Evolutionary conservation across 2,888 invertebrate species (phyloP).

Genomic region (Rhopalosiphum nymphaeae): DNA sequence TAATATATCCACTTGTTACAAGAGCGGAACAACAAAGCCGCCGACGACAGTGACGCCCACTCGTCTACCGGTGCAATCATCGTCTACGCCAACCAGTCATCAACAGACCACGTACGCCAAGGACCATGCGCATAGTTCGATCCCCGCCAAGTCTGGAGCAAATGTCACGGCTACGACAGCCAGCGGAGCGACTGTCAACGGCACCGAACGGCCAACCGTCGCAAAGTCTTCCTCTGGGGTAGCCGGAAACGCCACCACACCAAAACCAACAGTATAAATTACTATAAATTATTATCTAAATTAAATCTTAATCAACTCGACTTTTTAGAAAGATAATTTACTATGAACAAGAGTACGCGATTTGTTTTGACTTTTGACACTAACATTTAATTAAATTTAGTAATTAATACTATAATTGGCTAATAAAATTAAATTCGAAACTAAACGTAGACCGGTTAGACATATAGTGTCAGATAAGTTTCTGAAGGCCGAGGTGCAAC

Average conservation of each 20-base stretch:
- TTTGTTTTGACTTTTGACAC: not conserved
- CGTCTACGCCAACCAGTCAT: constrained; percentile 44
- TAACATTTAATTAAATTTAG: not conserved
- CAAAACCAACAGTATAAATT: constrained; percentile 31
- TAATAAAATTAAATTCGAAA: not conserved
- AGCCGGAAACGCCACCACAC: constrained; percentile 14
- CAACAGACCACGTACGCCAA: constrained; percentile 56
- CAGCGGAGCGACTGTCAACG: not conserved
- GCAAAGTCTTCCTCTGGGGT: not conserved
- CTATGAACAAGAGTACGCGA: not conserved
- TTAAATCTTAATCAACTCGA: not conserved
- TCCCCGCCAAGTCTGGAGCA: not conserved
- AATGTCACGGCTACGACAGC: constrained; percentile 14
- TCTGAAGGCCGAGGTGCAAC: too few species aligned
- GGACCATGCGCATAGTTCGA: constrained; percentile 46
- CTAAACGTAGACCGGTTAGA: not conserved
- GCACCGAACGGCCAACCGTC: constrained; percentile 21
- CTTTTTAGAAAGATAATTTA: not conserved
- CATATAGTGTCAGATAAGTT: too few species aligned
- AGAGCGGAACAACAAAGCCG: constrained; percentile 47
- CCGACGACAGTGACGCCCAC: constrained; percentile 36
- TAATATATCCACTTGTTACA: constrained; percentile 59
- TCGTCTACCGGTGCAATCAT: constrained; percentile 54
- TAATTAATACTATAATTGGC: not conserved
- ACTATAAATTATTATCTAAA: not conserved